These are phyloP conservation scores for Luffia ferchaultella DNA, from an alignment of 2,888 invertebrate species.

Conservation along the genomic window DNA sequence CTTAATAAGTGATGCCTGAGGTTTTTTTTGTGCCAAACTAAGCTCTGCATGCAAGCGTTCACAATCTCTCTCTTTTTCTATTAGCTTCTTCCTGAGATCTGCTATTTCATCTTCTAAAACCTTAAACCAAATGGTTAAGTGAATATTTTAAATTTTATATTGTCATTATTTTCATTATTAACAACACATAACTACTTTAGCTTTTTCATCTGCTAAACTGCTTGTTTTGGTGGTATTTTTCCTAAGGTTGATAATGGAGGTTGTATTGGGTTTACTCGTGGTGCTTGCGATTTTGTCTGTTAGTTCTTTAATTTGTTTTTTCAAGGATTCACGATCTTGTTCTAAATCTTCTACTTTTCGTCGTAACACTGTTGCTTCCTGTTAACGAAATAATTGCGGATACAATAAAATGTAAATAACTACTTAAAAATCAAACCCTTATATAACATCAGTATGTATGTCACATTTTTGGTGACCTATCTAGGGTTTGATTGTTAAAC, in stretches of 20 bases:
- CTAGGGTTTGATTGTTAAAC: no score
- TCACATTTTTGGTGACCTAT: no score
- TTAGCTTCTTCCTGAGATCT: slow-evolving; percentile 76
- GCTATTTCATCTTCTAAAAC: slow-evolving; percentile 76
- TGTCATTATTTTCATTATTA: background rate
- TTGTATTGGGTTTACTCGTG: slow-evolving; percentile 36
- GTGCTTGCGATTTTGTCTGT: slow-evolving; percentile 72
- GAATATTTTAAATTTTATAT: background rate
- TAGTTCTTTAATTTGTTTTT: slow-evolving; percentile 79
- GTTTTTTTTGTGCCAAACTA: slow-evolving; percentile 68
- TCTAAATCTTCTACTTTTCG: slow-evolving; percentile 87
- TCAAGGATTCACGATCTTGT: slow-evolving; percentile 76
- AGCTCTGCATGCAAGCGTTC: slow-evolving; percentile 79
- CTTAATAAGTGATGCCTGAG: slow-evolving; percentile 68
- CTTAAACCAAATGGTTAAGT: no score
- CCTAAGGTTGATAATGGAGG: slow-evolving; percentile 33
- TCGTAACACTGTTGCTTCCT: slow-evolving; percentile 84
- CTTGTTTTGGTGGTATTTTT: slow-evolving; percentile 39
- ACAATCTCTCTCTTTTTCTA: slow-evolving; percentile 84
- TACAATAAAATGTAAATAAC: no score
- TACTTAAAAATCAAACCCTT: no score
- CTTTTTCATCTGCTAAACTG: slow-evolving; percentile 71
- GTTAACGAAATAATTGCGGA: slow-evolving; percentile 10
- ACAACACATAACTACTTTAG: slow-evolving; percentile 62
- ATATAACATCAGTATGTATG: no score